Conservation (phyloP, 2,888 invertebrate species). For the Eupeodes latifasciatus region DNA sequence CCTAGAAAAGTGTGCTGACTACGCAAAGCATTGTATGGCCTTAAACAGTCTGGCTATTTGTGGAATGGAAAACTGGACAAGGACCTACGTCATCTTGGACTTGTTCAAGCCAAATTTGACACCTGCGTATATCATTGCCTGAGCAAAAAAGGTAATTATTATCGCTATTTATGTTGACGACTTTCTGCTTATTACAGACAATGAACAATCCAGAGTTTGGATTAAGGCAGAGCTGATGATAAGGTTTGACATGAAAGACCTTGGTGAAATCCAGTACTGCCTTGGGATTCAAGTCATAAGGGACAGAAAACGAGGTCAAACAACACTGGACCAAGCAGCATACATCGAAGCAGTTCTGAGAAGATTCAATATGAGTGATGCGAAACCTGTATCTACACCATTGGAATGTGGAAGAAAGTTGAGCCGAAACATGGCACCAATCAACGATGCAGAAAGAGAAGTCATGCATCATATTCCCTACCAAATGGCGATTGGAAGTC, state of each 20-base stretch:
- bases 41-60: conserved; percentile 39
- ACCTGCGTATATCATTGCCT: conserved; percentile 38
- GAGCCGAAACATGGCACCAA: conserved; percentile 39
- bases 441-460: conserved; percentile 34
- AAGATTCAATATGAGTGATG: conserved; percentile 39
- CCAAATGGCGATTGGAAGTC: conserved; percentile 18
- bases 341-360: conserved; percentile 29
- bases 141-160: conserved; percentile 7
- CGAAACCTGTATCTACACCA: conserved; percentile 33
- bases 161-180: conserved; percentile 1
- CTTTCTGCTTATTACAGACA: conserved; percentile 28
- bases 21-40: too few relatives aligned
- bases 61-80: conserved; percentile 44
- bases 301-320: not conserved
- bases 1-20: not conserved
- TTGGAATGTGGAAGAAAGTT: conserved; percentile 37
- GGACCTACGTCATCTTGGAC: conserved; percentile 33
- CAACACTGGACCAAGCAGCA: conserved; percentile 26
- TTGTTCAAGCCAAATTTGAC: conserved; percentile 32
- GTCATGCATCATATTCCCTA: conserved; percentile 37
- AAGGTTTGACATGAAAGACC: conserved; percentile 12
- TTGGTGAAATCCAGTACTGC: conserved; percentile 10
- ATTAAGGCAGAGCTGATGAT: conserved; percentile 8
- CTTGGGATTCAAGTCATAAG: conserved; percentile 16
- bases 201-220: not conserved